Evolutionary conservation across 2,888 invertebrate genomes (phyloP).

Genomic region (Pilophorus perplexus): DNA sequence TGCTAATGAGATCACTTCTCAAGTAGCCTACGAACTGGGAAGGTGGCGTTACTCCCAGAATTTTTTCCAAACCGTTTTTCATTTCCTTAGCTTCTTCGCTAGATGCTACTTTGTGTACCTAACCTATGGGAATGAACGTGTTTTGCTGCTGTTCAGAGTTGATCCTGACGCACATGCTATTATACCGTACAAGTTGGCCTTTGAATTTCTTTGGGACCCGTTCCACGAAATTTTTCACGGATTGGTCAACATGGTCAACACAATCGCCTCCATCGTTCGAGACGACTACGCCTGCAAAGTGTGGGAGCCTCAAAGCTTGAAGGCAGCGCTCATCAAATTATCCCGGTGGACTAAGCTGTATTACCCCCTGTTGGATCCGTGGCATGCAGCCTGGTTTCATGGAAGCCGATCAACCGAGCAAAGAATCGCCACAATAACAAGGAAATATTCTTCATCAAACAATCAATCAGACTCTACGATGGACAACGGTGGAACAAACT

Average conservation of each 20-base stretch:
- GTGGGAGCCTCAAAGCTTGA: background rate
- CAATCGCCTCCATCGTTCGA: background rate
- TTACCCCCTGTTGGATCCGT: constrained; percentile 16
- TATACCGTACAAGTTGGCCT: constrained; percentile 1
- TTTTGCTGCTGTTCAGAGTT: background rate
- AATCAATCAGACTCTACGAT: too few relatives aligned
- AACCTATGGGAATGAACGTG: constrained; percentile 2
- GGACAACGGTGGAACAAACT: too few relatives aligned
- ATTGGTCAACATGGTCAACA: background rate
- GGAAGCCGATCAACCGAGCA: too few relatives aligned
- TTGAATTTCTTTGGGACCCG: constrained; percentile 10
- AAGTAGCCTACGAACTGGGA: constrained; percentile 23
- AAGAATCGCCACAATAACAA: too few relatives aligned
- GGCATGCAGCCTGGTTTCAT: constrained; percentile 22
- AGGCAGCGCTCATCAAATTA: background rate
- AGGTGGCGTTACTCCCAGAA: constrained; percentile 8
- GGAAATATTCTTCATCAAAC: too few relatives aligned
- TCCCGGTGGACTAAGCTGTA: background rate
- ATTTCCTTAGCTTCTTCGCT: background rate
- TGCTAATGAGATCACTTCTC: constrained; percentile 1
- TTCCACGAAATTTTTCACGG: constrained; percentile 12
- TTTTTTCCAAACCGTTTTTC: background rate
- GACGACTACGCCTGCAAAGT: constrained; percentile 9
- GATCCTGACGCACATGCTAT: background rate
- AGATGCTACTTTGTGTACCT: background rate